Conservation (phyloP, 2,113 vertebrate genomes). For the Suricata suricatta region DNA sequence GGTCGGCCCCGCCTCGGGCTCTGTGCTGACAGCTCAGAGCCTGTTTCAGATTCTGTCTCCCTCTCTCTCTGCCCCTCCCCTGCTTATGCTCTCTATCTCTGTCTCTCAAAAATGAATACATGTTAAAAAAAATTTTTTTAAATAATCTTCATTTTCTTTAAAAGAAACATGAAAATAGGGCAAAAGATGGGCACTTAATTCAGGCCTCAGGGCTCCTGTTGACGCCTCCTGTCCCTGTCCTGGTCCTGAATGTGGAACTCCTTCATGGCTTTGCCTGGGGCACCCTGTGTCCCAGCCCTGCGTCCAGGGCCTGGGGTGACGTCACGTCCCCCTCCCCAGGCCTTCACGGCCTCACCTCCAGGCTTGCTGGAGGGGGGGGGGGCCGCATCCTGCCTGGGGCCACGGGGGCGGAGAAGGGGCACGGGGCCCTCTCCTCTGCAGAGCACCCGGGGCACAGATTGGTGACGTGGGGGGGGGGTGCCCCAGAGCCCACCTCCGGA, state of each 20-base stretch:
- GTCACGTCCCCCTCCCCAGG: background rate
- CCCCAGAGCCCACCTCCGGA: background rate
- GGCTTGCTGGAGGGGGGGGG: slow-evolving; percentile 49
- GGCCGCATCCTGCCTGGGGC: background rate
- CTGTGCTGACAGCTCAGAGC: too few species aligned
- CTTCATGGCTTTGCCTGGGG: background rate
- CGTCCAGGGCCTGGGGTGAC: too few species aligned
- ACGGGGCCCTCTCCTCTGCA: too few species aligned
- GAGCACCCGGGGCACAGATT: background rate
- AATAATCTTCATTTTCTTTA: background rate
- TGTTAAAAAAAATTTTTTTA: too few species aligned
- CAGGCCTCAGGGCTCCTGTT: background rate
- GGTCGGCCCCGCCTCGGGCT: too few species aligned
- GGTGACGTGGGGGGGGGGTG: background rate
- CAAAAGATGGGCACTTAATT: background rate
- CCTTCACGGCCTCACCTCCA: background rate
- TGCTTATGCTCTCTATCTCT: too few species aligned
- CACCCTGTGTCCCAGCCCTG: too few species aligned
- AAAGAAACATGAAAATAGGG: background rate
- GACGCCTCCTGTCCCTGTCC: background rate
- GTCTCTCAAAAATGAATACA: too few species aligned
- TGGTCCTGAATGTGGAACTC: background rate
- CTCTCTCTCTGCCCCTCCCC: too few species aligned
- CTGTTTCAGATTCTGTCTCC: too few species aligned
- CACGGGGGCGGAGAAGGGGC: background rate